Evolutionary conservation across 2,113 vertebrate genomes (phyloP).

Genomic region (Poecilia latipinna): DNA sequence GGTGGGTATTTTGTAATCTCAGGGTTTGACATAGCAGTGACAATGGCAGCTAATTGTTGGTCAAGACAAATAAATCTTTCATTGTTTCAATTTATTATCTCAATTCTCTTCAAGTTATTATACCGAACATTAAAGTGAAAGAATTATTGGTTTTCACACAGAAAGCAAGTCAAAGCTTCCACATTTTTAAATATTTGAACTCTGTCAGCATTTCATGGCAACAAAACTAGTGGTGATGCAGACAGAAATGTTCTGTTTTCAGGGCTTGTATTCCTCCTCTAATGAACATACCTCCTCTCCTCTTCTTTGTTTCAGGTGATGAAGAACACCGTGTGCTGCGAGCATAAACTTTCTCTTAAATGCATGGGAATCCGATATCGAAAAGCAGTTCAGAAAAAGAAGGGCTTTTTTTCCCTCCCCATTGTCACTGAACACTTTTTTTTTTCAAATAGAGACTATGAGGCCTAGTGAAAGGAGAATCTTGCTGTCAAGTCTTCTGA

Average conservation of each 20-base stretch:
- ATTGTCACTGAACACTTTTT: slow-evolving; percentile 17
- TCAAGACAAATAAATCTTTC: background rate
- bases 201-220: background rate
- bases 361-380: slow-evolving; percentile 3
- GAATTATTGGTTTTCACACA: background rate
- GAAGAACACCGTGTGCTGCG: background rate
- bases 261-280: too few species aligned
- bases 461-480: slow-evolving; percentile 29
- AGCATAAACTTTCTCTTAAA: background rate
- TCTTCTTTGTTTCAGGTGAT: slow-evolving; percentile 8
- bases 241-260: too few species aligned
- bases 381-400: slow-evolving; percentile 52
- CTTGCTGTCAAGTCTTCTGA: slow-evolving; percentile 59
- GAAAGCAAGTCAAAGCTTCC: background rate
- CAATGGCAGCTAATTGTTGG: background rate
- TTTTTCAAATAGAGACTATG: background rate
- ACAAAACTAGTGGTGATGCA: background rate
- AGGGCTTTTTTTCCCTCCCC: slow-evolving; percentile 23
- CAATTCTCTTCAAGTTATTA: background rate
- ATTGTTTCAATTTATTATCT: background rate
- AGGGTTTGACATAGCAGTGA: background rate
- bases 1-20: background rate
- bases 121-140: background rate
- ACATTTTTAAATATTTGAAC: background rate
- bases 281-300: too few species aligned